A percentile compares a stretch with the other conserved stretches of the same genome.
These are phyloP conservation scores for Meriones psammophilus DNA, from an alignment of 2,797 vertebrate species.

Conservation along the genomic window DNA sequence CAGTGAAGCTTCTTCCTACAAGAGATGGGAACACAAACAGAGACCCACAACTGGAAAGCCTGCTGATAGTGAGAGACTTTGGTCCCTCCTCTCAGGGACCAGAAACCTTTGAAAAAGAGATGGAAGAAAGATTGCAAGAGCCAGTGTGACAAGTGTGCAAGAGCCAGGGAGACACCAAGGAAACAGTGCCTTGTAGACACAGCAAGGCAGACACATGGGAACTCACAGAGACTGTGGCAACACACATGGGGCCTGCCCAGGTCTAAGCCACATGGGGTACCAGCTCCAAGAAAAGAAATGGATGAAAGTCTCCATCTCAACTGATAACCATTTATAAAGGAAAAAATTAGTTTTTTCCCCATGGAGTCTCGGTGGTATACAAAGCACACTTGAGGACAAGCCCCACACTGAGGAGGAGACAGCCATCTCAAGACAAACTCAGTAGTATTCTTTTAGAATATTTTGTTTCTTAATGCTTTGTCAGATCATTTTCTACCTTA, in stretches of 20 bases:
- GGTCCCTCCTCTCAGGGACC: background rate
- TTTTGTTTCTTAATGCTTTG: background rate
- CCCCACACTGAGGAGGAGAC: background rate
- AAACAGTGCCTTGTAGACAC: too few relatives aligned
- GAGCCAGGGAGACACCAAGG: background rate
- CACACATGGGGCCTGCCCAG: background rate
- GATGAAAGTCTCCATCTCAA: background rate
- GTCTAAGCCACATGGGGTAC: background rate
- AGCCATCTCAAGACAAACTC: background rate
- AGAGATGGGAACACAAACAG: background rate
- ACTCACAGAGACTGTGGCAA: too few relatives aligned
- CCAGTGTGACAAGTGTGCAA: background rate
- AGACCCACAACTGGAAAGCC: background rate
- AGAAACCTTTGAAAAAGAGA: background rate
- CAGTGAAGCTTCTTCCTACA: background rate
- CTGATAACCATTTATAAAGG: background rate
- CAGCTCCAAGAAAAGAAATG: background rate
- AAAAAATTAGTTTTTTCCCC: background rate
- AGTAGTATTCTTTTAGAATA: background rate
- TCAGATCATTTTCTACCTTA: background rate
- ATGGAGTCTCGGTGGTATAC: background rate
- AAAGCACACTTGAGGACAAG: background rate
- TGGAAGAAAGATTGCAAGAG: background rate
- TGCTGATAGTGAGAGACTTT: background rate
- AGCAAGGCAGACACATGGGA: too few relatives aligned